These are phyloP conservation scores for Phrynosoma blainvillii DNA, from an alignment of 2,113 vertebrate species.

Conservation along the genomic window DNA sequence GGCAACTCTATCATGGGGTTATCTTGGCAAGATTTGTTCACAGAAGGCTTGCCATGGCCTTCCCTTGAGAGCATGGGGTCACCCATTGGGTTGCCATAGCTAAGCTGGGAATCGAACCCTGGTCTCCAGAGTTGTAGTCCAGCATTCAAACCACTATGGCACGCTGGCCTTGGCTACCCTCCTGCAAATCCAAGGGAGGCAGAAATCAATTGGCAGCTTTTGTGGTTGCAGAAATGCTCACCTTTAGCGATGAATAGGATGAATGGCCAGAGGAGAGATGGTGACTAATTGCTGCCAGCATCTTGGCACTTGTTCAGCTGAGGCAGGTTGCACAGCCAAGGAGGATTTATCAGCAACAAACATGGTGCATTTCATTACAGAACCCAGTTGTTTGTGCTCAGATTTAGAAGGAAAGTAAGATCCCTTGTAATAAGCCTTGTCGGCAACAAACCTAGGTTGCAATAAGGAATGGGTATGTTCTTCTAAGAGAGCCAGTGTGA, in stretches of 20 bases:
- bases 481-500: too few relatives aligned
- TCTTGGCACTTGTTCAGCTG: slow-evolving; percentile 37
- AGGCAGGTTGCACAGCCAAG: slow-evolving; percentile 45
- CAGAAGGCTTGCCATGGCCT: too few relatives aligned
- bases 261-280: slow-evolving; percentile 26
- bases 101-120: too few relatives aligned
- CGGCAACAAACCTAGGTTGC: rapidly evolving
- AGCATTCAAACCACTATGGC: too few relatives aligned
- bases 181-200: not conserved
- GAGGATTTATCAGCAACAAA: slow-evolving; percentile 57
- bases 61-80: too few relatives aligned
- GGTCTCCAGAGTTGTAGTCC: too few relatives aligned
- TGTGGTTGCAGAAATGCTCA: not conserved
- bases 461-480: not conserved
- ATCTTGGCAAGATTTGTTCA: too few relatives aligned
- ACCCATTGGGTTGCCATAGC: too few relatives aligned
- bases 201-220: slow-evolving; percentile 17
- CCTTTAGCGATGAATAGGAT: slow-evolving; percentile 13
- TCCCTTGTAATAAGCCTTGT: slow-evolving; percentile 6
- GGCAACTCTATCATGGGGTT: too few relatives aligned
- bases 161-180: too few relatives aligned
- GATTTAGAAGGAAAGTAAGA: slow-evolving; percentile 39
- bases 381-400: slow-evolving; percentile 42
- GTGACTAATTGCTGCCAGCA: slow-evolving; percentile 14
- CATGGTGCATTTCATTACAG: slow-evolving; percentile 40